Evolutionary conservation across 1,140 invertebrate species (phyloP).

Genomic region (Drosophila trapezifrons): DNA sequence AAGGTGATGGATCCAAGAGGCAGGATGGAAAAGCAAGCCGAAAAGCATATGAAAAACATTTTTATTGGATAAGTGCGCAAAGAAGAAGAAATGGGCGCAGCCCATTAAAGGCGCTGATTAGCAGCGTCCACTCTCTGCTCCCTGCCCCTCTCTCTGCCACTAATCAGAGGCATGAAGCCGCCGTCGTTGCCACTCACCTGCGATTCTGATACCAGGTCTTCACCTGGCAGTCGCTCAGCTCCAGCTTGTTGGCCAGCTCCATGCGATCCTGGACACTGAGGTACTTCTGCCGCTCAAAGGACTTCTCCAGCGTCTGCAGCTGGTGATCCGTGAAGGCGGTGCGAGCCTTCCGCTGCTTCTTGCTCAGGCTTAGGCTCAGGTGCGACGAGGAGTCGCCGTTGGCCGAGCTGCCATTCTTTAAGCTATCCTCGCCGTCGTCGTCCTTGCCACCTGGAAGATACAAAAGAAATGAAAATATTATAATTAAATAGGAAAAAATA

Average conservation of each 20-base stretch:
- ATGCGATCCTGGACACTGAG: constrained; percentile 99
- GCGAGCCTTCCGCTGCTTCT: constrained; percentile 98
- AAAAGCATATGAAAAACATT: constrained; percentile 59
- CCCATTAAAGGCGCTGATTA: constrained; percentile 78
- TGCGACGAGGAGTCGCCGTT: constrained; percentile 63
- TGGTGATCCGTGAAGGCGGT: constrained; percentile 99
- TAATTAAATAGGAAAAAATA: too few species aligned
- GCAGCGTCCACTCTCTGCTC: constrained; percentile 9
- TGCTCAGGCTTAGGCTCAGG: constrained; percentile 87
- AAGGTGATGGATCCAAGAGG: constrained; percentile 19
- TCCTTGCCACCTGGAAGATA: constrained; percentile 78
- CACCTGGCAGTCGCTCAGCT: constrained; percentile 99
- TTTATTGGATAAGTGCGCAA: constrained; percentile 80
- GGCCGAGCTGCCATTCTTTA: constrained; percentile 73
- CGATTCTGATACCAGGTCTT: constrained; percentile 99
- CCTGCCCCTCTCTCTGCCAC: background rate
- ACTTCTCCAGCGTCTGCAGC: constrained; percentile 97
- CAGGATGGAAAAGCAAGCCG: background rate
- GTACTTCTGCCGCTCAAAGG: constrained; percentile 99
- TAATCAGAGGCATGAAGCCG: constrained; percentile 13
- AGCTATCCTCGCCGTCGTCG: constrained; percentile 77
- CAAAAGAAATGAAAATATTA: background rate
- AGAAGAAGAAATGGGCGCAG: constrained; percentile 72
- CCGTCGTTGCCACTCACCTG: constrained; percentile 82
- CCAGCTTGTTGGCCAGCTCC: constrained; percentile 98